Conservation (phyloP, 2,113 vertebrate species). For the Oncorhynchus gorbuscha region DNA sequence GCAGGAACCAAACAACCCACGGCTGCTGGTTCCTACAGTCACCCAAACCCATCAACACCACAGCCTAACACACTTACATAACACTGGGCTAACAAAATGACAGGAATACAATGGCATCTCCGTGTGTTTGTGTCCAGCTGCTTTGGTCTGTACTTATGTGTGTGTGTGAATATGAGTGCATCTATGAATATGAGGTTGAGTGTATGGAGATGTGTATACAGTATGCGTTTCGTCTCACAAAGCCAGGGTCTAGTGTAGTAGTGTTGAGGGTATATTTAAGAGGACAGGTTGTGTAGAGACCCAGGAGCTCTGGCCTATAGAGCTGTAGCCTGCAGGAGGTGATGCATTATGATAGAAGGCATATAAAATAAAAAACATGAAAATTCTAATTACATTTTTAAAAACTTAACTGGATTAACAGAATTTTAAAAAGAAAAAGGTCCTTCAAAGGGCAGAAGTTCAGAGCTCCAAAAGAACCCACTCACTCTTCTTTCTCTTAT, state of each 20-base stretch:
- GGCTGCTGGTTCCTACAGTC: constrained; percentile 4
- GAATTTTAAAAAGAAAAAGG: constrained; percentile 22
- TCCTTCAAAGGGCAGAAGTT: constrained; percentile 39
- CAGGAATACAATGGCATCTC: constrained; percentile 20
- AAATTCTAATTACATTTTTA: neutral
- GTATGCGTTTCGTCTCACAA: neutral
- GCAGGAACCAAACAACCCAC: constrained; percentile 14
- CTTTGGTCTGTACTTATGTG: neutral
- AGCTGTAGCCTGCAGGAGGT: neutral
- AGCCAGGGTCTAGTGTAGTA: neutral
- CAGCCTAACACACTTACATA: constrained; percentile 23
- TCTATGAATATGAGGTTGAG: constrained; percentile 13
- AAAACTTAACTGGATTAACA: constrained; percentile 18
- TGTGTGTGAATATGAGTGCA: constrained; percentile 5
- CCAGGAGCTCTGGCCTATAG: neutral
- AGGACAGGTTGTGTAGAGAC: neutral
- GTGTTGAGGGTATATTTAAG: constrained; percentile 5
- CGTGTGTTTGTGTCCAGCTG: neutral
- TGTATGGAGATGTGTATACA: neutral
- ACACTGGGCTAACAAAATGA: constrained; percentile 50
- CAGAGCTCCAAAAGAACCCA: constrained; percentile 29
- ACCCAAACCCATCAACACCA: constrained; percentile 3
- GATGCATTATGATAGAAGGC: neutral
- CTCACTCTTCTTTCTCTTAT: constrained; percentile 24
- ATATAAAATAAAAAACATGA: neutral